Evolutionary conservation across 2,888 invertebrate genomes (phyloP).

Genomic region (Epinotia bilunana): DNA sequence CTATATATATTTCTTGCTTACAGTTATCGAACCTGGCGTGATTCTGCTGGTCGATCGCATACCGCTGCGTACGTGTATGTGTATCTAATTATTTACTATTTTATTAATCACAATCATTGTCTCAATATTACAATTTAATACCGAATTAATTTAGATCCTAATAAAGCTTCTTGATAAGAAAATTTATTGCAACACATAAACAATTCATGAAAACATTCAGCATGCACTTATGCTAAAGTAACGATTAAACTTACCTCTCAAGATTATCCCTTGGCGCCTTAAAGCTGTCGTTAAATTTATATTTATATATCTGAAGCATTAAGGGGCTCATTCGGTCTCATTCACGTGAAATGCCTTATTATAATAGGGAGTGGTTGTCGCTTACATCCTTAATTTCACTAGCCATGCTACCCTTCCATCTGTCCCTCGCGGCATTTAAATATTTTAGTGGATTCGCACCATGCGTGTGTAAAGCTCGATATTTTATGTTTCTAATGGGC

Average conservation of each 20-base stretch:
- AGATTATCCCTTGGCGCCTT: constrained; percentile 20
- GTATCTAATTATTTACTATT: too few relatives aligned
- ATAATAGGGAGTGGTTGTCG: background rate
- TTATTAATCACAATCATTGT: too few relatives aligned
- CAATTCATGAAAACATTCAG: background rate
- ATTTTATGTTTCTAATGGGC: constrained; percentile 39
- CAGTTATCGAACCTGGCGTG: too few relatives aligned
- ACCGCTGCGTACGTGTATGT: too few relatives aligned
- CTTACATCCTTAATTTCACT: background rate
- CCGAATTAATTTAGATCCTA: too few relatives aligned
- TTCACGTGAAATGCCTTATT: background rate
- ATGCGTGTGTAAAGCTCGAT: constrained; percentile 39
- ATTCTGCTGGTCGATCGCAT: too few relatives aligned
- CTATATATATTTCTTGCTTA: too few relatives aligned
- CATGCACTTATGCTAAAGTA: constrained; percentile 16
- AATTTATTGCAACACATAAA: background rate
- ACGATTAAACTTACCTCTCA: constrained; percentile 29
- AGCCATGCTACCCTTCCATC: constrained; percentile 12
- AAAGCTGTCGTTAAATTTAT: constrained; percentile 37
- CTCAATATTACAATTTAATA: too few relatives aligned
- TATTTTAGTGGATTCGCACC: constrained; percentile 43
- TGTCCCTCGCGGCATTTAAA: constrained; percentile 38
- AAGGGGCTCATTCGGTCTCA: constrained; percentile 10
- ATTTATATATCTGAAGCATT: constrained; percentile 36
- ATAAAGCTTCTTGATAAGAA: background rate